A percentile compares a stretch with the other conserved stretches of the same genome.
Conservation (phyloP, 2,113 vertebrate genomes). For the Hippolais icterina region DNA sequence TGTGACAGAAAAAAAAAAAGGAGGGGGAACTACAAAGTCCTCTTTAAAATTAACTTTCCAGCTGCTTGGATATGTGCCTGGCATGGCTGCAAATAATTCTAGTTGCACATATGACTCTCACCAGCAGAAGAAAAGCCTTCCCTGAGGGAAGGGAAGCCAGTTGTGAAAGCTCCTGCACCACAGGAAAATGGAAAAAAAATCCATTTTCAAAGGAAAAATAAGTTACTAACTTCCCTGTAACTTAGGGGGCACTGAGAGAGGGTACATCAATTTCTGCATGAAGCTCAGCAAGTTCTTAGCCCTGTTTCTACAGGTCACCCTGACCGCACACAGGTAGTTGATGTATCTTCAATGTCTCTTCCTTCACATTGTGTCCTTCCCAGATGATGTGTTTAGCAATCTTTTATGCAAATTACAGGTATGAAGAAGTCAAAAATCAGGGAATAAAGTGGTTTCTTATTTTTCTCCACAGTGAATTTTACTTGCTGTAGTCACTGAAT, state of each 20-base stretch:
- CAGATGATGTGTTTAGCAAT: neutral
- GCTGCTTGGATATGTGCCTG: neutral
- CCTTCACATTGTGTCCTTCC: neutral
- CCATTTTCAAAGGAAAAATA: neutral
- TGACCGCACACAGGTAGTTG: neutral
- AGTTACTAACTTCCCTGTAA: neutral
- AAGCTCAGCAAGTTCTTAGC: neutral
- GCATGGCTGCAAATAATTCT: neutral
- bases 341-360: neutral
- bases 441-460: neutral
- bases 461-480: neutral
- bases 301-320: neutral
- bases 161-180: neutral
- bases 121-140: neutral
- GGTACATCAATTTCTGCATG: neutral
- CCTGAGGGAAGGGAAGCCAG: neutral
- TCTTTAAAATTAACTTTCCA: neutral
- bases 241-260: rapidly evolving
- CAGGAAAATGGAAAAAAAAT: neutral
- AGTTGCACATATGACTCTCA: neutral
- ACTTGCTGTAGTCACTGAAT: neutral
- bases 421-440: neutral
- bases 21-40: neutral
- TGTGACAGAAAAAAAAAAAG: neutral
- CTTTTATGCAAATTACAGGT: neutral